These are phyloP conservation scores for Piliocolobus tephrosceles DNA, from an alignment of 2,113 vertebrate species.

Conservation along the genomic window DNA sequence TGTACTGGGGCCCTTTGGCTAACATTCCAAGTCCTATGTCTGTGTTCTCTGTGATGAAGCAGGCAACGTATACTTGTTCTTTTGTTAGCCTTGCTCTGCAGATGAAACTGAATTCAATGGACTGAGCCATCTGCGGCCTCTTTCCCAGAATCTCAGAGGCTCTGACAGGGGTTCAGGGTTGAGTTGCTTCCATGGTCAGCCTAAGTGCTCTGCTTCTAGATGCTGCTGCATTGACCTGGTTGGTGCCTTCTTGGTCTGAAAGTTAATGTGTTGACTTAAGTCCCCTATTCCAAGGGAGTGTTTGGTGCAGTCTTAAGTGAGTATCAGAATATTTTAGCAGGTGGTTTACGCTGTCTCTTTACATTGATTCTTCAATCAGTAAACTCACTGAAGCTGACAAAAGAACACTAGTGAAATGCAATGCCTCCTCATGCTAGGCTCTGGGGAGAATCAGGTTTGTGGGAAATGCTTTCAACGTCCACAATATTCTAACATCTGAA, in stretches of 20 bases:
- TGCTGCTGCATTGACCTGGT: fast-evolving
- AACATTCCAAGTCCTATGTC: not conserved
- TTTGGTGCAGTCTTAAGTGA: not conserved
- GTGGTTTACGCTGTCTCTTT: not conserved
- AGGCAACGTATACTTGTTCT: not conserved
- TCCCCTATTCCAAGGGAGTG: not conserved
- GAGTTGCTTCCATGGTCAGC: not conserved
- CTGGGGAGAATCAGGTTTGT: not conserved
- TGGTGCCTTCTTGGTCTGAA: not conserved
- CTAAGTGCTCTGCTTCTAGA: not conserved
- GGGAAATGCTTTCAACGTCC: not conserved
- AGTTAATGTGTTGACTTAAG: not conserved
- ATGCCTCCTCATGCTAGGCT: not conserved
- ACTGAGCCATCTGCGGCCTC: not conserved
- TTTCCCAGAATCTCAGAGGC: not conserved
- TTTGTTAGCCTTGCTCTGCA: not conserved
- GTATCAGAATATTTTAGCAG: not conserved
- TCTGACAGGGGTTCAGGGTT: not conserved
- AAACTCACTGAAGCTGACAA: not conserved
- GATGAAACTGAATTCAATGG: not conserved
- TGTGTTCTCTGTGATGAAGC: not conserved
- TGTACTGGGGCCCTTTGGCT: not conserved
- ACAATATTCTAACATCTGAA: not conserved
- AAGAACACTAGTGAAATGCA: not conserved
- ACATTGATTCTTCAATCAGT: not conserved